Evolutionary conservation across 2,113 vertebrate species (phyloP).

Genomic region (Acrocephalus kingi): DNA sequence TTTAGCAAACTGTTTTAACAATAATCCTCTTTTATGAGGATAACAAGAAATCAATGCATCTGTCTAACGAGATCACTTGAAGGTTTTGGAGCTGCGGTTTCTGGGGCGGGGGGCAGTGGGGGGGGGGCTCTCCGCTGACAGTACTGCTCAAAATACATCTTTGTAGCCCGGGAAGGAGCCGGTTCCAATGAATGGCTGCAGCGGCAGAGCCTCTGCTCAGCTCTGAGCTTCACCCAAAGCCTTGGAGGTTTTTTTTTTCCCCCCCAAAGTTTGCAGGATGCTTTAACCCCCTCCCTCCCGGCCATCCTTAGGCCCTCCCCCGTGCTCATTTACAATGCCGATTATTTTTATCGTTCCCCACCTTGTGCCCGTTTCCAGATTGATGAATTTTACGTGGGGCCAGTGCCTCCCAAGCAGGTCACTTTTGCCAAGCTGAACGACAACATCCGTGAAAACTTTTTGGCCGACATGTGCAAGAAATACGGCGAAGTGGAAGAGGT

Average conservation of each 20-base stretch:
- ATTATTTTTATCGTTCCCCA: background rate
- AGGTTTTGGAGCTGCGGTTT: background rate
- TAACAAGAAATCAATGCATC: background rate
- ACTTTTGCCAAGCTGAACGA: slow-evolving; percentile 97
- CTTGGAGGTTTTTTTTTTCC: background rate
- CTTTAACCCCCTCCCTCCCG: slow-evolving; percentile 63
- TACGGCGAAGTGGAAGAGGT: slow-evolving; percentile 96
- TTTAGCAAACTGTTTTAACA: slow-evolving; percentile 18
- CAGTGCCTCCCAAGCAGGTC: slow-evolving; percentile 98
- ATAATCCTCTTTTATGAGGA: background rate
- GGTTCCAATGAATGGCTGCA: background rate
- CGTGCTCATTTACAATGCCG: accelerated
- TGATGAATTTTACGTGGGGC: slow-evolving; percentile 96
- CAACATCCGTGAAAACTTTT: slow-evolving; percentile 95
- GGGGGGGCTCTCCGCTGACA: background rate
- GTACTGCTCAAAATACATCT: background rate
- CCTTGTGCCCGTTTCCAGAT: slow-evolving; percentile 81
- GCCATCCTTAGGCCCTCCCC: background rate
- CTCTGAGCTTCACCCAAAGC: background rate
- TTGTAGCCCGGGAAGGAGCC: background rate
- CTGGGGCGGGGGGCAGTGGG: accelerated
- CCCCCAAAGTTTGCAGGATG: background rate
- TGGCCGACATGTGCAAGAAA: slow-evolving; percentile 98
- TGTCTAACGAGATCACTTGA: background rate
- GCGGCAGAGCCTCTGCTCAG: background rate